These are phyloP conservation scores for Ericerus pela DNA, from an alignment of 1,140 invertebrate genomes.

Conservation along the genomic window DNA sequence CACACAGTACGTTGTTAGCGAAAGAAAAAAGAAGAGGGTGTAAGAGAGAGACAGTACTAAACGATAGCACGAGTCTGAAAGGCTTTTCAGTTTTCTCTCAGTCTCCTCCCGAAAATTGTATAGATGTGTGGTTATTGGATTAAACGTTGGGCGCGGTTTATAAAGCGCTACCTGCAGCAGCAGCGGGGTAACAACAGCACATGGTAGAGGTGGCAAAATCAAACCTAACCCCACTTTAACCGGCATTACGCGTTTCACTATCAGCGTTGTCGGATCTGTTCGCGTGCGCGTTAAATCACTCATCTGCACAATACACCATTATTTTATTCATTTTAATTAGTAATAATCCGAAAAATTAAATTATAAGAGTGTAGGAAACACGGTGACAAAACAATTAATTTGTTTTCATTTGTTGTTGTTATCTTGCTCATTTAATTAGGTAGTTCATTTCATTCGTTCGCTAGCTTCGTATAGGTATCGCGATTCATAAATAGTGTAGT, in stretches of 20 bases:
- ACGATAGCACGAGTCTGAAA: neutral
- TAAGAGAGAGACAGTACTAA: too few species aligned
- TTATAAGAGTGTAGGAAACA: neutral
- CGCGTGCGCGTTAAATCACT: conserved; percentile 4
- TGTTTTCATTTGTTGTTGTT: neutral
- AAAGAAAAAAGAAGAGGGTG: too few species aligned
- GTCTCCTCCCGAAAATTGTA: neutral
- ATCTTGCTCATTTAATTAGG: neutral
- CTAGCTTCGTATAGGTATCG: too few species aligned
- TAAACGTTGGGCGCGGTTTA: conserved; percentile 4
- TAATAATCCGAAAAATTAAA: neutral
- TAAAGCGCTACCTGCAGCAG: neutral
- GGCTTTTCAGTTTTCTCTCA: neutral
- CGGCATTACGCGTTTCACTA: neutral
- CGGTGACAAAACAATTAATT: neutral
- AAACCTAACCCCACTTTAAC: neutral
- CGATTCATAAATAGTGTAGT: too few species aligned
- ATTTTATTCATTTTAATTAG: too few species aligned
- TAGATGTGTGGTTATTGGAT: conserved; percentile 11
- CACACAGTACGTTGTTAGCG: too few species aligned
- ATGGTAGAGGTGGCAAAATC: too few species aligned
- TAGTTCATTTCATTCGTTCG: neutral
- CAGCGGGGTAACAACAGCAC: neutral
- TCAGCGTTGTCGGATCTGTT: neutral
- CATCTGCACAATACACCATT: too few species aligned